phyloP scores from a whole-genome alignment of 2,113 vertebrate species.

The Calypte anna region DNA sequence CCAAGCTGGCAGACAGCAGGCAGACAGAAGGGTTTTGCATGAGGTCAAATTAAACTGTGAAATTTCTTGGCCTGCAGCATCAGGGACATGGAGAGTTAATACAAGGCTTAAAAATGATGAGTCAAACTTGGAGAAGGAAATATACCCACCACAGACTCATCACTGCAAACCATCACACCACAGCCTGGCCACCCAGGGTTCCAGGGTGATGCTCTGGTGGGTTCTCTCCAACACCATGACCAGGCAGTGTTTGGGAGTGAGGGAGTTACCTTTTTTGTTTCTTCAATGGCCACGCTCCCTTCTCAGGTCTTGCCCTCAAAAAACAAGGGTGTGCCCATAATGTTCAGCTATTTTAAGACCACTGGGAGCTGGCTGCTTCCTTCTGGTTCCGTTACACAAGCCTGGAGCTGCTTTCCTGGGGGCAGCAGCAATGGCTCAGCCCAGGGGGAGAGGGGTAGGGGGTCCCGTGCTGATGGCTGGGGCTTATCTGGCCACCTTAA shows the following conservation, averaged over 20 bases:
- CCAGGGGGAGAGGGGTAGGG: fast-evolving
- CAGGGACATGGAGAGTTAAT: fast-evolving
- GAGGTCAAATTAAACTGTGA: background rate
- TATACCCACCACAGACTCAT: fast-evolving
- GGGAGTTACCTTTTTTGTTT: background rate
- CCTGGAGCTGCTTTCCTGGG: fast-evolving
- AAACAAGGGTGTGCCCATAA: conserved; percentile 37
- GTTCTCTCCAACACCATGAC: background rate
- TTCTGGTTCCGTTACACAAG: background rate
- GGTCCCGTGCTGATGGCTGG: fast-evolving
- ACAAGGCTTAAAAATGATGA: background rate
- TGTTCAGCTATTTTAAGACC: conserved; percentile 28
- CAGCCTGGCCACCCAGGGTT: fast-evolving
- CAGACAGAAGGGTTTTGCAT: background rate
- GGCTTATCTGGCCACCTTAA: fast-evolving
- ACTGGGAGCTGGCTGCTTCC: conserved; percentile 34
- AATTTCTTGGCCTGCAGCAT: background rate
- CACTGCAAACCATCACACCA: background rate
- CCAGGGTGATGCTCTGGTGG: fast-evolving
- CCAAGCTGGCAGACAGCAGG: background rate
- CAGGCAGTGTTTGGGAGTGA: fast-evolving
- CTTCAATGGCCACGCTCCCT: background rate
- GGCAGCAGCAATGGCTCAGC: fast-evolving
- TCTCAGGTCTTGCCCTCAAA: conserved; percentile 41
- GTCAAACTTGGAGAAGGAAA: background rate